Conservation (phyloP, 1,140 invertebrate species). For the Dinoponera quadriceps region DNA sequence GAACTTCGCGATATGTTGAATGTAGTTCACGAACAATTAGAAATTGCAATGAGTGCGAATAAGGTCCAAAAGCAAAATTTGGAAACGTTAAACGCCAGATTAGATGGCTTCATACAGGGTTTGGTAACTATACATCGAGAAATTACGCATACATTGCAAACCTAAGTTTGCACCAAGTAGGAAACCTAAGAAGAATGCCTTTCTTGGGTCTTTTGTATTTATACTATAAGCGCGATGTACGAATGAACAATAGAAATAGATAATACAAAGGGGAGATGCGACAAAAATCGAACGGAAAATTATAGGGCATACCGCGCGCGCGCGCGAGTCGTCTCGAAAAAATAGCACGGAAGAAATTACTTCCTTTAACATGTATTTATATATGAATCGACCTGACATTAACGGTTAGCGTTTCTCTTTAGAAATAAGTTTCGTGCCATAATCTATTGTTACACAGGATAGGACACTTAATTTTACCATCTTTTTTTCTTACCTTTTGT, state of each 20-base stretch:
- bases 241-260: constrained; percentile 73
- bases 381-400: constrained; percentile 48
- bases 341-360: constrained; percentile 57
- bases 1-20: constrained; percentile 90
- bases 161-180: constrained; percentile 86
- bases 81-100: constrained; percentile 93
- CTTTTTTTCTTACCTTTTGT: constrained; percentile 12
- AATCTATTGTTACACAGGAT: constrained; percentile 57
- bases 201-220: constrained; percentile 81
- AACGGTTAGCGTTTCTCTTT: constrained; percentile 59
- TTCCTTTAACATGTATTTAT: constrained; percentile 61
- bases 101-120: constrained; percentile 94
- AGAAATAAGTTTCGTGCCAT: constrained; percentile 67
- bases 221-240: constrained; percentile 73
- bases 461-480: constrained; percentile 51
- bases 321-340: constrained; percentile 62
- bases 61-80: constrained; percentile 94
- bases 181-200: constrained; percentile 68
- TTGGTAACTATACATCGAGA: constrained; percentile 94
- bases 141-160: constrained; percentile 92
- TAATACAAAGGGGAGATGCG: constrained; percentile 70
- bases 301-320: constrained; percentile 40
- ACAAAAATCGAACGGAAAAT: constrained; percentile 53
- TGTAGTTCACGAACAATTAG: constrained; percentile 93
- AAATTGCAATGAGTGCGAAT: constrained; percentile 92